Conservation (phyloP, 2,888 invertebrate genomes). For the Gerris lacustris region DNA sequence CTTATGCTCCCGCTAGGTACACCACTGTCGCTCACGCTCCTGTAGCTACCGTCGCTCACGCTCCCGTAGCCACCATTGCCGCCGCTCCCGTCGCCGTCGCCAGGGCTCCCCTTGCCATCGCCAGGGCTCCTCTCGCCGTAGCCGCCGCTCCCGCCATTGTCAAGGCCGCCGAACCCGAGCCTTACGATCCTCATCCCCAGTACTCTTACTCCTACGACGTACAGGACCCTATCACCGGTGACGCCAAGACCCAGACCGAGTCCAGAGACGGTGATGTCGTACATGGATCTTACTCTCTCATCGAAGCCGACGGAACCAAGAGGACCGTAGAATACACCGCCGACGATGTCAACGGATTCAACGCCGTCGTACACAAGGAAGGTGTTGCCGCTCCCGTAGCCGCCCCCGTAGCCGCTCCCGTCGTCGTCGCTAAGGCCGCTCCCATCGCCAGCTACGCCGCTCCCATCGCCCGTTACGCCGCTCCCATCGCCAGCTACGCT, state of each 20-base stretch:
- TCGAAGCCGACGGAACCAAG: slow-evolving; percentile 17
- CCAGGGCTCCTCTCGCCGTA: not conserved
- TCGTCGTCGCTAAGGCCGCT: slow-evolving; percentile 35
- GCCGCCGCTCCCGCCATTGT: not conserved
- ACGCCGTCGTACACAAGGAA: slow-evolving; percentile 27
- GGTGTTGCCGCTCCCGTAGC: slow-evolving; percentile 23
- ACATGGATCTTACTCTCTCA: not conserved
- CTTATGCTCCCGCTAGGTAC: not conserved
- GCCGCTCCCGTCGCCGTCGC: not conserved
- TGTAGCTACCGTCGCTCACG: not conserved
- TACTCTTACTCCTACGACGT: not conserved
- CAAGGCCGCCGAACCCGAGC: slow-evolving; percentile 3
- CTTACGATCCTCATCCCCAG: not conserved
- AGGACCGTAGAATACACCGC: slow-evolving; percentile 30
- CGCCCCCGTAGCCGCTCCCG: slow-evolving; percentile 30
- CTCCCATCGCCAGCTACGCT: slow-evolving; percentile 9
- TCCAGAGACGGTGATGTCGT: not conserved
- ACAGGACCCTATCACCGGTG: not conserved
- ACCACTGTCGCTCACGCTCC: not conserved
- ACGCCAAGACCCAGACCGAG: not conserved
- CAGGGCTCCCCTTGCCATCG: slow-evolving; percentile 1
- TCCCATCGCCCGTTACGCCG: slow-evolving; percentile 20
- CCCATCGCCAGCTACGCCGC: slow-evolving; percentile 32
- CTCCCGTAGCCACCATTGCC: not conserved
- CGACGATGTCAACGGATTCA: slow-evolving; percentile 30